Conservation (phyloP, 2,888 invertebrate species). For the Epinotia demarniana region DNA sequence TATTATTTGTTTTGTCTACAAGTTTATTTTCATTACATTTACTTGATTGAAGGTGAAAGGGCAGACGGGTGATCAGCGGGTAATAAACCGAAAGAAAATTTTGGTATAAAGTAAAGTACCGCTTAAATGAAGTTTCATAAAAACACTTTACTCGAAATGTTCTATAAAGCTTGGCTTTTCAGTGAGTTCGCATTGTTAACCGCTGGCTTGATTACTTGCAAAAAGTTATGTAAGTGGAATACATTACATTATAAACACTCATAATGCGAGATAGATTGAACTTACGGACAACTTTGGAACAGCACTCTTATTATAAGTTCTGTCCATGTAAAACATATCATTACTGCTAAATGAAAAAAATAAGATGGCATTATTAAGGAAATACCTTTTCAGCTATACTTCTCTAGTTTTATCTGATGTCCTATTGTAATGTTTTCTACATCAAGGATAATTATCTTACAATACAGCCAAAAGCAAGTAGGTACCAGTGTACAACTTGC, state of each 20-base stretch:
- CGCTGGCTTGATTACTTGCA: neutral
- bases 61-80: conserved; percentile 18
- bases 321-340: no score
- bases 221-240: conserved; percentile 9
- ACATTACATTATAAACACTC: neutral
- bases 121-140: conserved; percentile 18
- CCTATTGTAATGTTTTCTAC: neutral
- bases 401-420: neutral
- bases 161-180: neutral
- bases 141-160: neutral
- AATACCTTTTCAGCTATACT: no score
- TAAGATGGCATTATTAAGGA: no score
- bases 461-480: neutral
- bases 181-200: neutral
- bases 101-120: conserved; percentile 17
- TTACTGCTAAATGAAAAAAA: no score
- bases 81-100: conserved; percentile 14
- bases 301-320: no score
- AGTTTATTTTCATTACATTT: conserved; percentile 28
- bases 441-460: no score
- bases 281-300: neutral
- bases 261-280: neutral
- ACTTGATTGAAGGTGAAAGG: conserved; percentile 25
- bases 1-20: conserved; percentile 25
- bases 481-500: neutral